Percentiles rank a stretch among this genome's conserved stretches.
Conservation (phyloP, 2,888 invertebrate genomes). For the Pheosia gnoma region DNA sequence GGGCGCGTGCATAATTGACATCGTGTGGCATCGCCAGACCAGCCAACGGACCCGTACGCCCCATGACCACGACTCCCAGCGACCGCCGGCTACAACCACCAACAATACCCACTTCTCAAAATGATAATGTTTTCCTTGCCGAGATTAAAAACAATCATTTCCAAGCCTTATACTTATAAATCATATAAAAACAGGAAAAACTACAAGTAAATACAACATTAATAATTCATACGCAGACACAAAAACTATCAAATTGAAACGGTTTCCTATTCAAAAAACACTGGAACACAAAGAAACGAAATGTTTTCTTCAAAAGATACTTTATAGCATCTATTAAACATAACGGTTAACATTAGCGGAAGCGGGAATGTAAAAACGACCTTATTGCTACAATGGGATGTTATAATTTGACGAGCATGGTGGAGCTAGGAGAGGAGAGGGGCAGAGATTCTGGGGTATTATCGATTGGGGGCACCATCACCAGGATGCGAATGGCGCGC, state of each 20-base stretch:
- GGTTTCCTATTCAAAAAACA: slow-evolving; percentile 44
- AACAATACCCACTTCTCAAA: slow-evolving; percentile 39
- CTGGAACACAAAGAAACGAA: slow-evolving; percentile 60
- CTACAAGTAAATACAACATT: slow-evolving; percentile 31
- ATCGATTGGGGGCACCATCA: slow-evolving; percentile 79
- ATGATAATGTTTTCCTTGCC: background rate
- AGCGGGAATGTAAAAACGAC: slow-evolving; percentile 70
- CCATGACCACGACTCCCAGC: slow-evolving; percentile 49
- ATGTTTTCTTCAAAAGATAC: slow-evolving; percentile 58
- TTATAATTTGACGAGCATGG: slow-evolving; percentile 75
- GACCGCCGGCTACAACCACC: slow-evolving; percentile 53
- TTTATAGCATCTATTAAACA: slow-evolving; percentile 73
- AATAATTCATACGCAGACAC: slow-evolving; percentile 35
- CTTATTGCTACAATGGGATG: slow-evolving; percentile 76
- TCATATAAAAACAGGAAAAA: slow-evolving; percentile 27
- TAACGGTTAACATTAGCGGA: slow-evolving; percentile 64
- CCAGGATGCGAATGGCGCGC: slow-evolving; percentile 66
- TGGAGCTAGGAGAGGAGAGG: slow-evolving; percentile 66
- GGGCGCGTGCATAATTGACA: slow-evolving; percentile 63
- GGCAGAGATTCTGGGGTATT: slow-evolving; percentile 72
- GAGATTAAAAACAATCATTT: slow-evolving; percentile 12
- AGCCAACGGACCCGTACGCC: slow-evolving; percentile 50
- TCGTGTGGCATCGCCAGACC: slow-evolving; percentile 58
- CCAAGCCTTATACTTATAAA: slow-evolving; percentile 31
- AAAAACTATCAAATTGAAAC: slow-evolving; percentile 32